Base-by-base conservation (phyloP, 2,888 invertebrate genomes). In the Stenodera caucasica region DNA sequence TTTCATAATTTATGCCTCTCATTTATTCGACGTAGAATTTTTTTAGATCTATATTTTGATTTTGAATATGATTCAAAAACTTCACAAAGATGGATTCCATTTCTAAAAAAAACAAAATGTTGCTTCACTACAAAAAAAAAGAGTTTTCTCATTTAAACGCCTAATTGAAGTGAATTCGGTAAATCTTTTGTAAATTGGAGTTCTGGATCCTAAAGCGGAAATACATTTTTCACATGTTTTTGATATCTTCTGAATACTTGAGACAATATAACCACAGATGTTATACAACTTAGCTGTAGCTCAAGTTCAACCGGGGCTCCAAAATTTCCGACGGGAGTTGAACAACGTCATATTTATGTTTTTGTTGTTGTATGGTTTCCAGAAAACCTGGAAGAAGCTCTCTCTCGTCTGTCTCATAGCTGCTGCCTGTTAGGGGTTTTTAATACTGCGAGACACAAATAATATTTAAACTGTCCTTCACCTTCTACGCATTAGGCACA, bases 401-500 rank as follows among this genome's bases (percentile, higher is more conserved):
- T 32, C 67, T 35, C n/a, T 65, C 67, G 55, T 68, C 66, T 18
- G 61, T 60, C 14, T 60, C 61, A 23, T 69, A 67, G 49, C 65
- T 69, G 49, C 66, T 57, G 6, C 23, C 50, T 23, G 18, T 57
- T 12, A 50, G 18, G 40, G 40, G 50, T 52, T 57, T 65, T 40
- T 63, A 59, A 55, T 61, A 62, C 56, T 68, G 65, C 15, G 69
- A 64, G 7, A 69, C 55, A 55, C 62, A 62, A 26, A 68, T 62
- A 55, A 66, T 30, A 64, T 66, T 67, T 52, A 68, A 58, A 62
- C 60, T 60, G 53, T 64, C 65, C 62, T 67, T 67, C 11, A 68
- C 55, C 55, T 66, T 61, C 2, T 58, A 12, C 12, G 60, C 66
- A 55, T 64, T 66, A 33, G 67, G 66, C 6, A 64, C 45, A 21